Evolutionary conservation across 2,888 invertebrate species (phyloP), one percentile per base, ranked within the genome.

Genomic region (Koerneria pararmatus): DNA sequence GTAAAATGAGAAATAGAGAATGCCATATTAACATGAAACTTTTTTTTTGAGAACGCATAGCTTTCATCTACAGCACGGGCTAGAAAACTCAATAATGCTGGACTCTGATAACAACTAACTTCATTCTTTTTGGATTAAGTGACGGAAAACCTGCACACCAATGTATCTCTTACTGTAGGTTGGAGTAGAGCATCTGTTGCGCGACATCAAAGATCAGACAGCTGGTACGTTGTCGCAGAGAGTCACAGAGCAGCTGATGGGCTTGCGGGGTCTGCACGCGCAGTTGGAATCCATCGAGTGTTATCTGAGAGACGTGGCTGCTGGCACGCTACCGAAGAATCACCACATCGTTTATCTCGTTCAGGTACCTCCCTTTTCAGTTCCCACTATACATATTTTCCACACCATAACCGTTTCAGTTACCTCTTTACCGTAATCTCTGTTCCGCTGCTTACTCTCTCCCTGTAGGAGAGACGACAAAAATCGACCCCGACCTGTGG

Each of bases 281-380:
- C 95, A 98, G 84, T 87, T 99, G 70, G 89, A 89, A 74, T 95
- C 95, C 81, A 95, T 99, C 35, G 72, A 74, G 27, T 69, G 90
- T 83, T 99, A 99, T 85, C 88, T 99, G 64, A 87, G 90, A 70
- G 88, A 89, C 84, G 89, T 89, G 74, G 75, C 76, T 34, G 64
- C 68, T 5, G 74, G 90, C 19, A 91, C 92, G 78, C 87, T 99
- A 75, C 98, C 98, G 0, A 91, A 97, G 83, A 99, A 99, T 84
- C 95, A 99, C 85, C 93, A 95, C 85, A 97, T 99, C 74, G 90
- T 97, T 67, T 98, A 97, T 84, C 93, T 95, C 83, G 88, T 98
- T 54, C 84, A 84, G 74, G 80, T 80, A 53, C 1, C 63, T 51
- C 3, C 6, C 27, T n/a, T 22, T 15, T 8, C 15, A 41, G 11